A percentile compares a stretch with the other conserved stretches of the same genome.
phyloP scores from a whole-genome alignment of 2,797 vertebrate species.

The Spinus pinus region DNA sequence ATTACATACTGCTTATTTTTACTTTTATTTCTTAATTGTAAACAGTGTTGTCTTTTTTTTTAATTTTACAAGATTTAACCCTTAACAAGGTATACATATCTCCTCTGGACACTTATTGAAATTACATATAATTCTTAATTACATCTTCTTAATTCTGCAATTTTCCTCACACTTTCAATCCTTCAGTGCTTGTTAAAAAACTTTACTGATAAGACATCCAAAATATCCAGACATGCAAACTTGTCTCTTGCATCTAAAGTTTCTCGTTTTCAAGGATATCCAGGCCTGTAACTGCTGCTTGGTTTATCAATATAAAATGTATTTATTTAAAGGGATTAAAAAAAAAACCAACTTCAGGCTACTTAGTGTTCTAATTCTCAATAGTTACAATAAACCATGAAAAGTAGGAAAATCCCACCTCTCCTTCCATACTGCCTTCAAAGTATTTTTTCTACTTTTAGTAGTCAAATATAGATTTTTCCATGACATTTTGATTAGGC shows the following conservation, averaged over 20 bases:
- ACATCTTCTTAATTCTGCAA: neutral
- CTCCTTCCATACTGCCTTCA: neutral
- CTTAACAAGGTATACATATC: neutral
- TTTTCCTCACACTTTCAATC: neutral
- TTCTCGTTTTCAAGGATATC: neutral
- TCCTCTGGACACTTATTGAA: neutral
- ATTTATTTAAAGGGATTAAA: neutral
- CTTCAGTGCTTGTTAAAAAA: neutral
- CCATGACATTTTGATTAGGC: constrained; percentile 37
- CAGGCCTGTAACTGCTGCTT: neutral
- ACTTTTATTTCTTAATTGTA: neutral
- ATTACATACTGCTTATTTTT: neutral
- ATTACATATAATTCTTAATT: neutral
- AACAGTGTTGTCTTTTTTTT: neutral
- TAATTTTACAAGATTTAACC: neutral
- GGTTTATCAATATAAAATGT: neutral
- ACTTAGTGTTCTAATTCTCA: neutral
- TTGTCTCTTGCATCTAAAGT: neutral
- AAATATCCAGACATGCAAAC: neutral
- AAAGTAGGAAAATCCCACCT: neutral
- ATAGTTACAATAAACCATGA: neutral
- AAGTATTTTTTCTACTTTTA: neutral
- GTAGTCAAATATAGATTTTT: constrained; percentile 33
- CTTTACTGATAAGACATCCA: neutral
- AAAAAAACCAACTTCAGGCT: neutral